Evolutionary conservation across 1,140 invertebrate species (phyloP), one percentile per base, ranked within the genome.

Genomic region (Thalassaphorura encarpata): DNA sequence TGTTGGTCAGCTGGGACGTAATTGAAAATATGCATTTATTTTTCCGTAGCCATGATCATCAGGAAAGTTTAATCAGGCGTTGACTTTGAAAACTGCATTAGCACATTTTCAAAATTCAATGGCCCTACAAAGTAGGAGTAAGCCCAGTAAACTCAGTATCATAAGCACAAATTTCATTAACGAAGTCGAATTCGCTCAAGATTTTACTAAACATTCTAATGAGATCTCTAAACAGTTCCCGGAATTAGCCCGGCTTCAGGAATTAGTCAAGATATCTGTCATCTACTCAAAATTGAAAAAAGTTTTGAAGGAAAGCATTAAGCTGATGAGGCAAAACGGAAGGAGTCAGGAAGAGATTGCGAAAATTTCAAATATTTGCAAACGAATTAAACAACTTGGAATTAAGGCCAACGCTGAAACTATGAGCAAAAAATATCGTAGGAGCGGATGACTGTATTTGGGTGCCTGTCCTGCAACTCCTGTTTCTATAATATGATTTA

Each of bases 211-310:
- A 52, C 8, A 57, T 41, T 61, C 27, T 29, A 47, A 48, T 27
- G 59, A 61, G 36, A 41, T 61, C 39, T 39, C 23, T 13, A 36
- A 46, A 33, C 45, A 16, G 19, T 61, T 56, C 27, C 54, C 59
- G 5, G 59, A 61, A 51, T 45, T 61, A 2, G n/a, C 26, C 1
- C 27, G 59, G 29, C 29, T 61, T 5, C 45, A 53, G 26, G 54
- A 61, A 41, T 31, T 61, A 3, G 41, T 33, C 21, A 61, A 61
- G 31, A 52, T 61, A 49, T 48, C 29, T 18, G 1, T 56, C 2
- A 56, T 61, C 29, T 52, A 48, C 39, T 43, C 49, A 40, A 61
- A 61, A 48, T 40, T 61, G n/a, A 29, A 29, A 50, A 23, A 48
- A 43, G 46, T 61, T 24, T 39, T 61, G 3, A 43, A 33, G 23